Evolutionary conservation across 2,113 vertebrate genomes (phyloP).

Genomic region (Indicator indicator): DNA sequence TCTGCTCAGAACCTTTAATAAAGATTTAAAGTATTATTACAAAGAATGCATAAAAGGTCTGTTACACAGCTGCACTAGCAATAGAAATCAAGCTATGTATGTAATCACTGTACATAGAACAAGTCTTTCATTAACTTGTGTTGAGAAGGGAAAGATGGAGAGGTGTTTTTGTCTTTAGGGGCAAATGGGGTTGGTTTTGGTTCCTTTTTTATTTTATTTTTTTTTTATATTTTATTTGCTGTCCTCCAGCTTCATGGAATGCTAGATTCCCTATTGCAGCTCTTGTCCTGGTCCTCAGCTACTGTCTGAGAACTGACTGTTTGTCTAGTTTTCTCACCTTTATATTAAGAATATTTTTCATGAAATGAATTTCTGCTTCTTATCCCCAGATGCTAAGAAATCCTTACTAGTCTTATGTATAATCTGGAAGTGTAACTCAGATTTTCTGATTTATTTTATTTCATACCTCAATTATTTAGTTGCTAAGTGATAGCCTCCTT

Average conservation of each 20-base stretch:
- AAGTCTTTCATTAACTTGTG: background rate
- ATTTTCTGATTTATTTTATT: background rate
- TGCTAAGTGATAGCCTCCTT: background rate
- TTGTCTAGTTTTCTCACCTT: background rate
- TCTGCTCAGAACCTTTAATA: background rate
- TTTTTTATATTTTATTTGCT: background rate
- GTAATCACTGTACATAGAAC: background rate
- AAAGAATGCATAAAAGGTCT: background rate
- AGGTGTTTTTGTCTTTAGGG: background rate
- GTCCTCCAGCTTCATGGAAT: background rate
- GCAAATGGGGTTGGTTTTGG: background rate
- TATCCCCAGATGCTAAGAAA: background rate
- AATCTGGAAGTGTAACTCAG: background rate
- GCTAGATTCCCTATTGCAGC: background rate
- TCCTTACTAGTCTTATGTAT: background rate
- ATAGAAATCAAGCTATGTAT: background rate
- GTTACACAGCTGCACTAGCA: background rate
- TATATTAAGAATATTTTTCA: background rate
- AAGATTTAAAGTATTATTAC: background rate
- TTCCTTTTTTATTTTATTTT: rapidly evolving
- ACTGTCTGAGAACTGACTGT: background rate
- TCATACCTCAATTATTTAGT: background rate
- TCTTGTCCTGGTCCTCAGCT: background rate
- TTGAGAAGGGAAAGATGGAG: background rate
- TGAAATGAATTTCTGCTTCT: background rate